Evolutionary conservation across 1,140 invertebrate genomes (phyloP), one percentile per base, ranked within the genome.

Genomic region (Diabrotica virgifera): DNA sequence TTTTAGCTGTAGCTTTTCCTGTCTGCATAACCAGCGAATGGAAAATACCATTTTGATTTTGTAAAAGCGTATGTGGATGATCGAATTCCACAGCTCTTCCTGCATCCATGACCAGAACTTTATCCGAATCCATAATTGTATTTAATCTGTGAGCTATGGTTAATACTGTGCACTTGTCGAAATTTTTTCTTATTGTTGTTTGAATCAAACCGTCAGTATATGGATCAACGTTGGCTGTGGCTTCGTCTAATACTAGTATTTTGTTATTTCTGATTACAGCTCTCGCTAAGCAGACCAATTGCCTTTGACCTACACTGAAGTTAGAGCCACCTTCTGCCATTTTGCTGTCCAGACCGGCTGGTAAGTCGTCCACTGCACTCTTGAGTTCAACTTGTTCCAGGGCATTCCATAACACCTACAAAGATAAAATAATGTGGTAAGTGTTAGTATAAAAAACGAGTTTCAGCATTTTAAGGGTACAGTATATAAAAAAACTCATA

Each of bases 231-330:
- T 24, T 24, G 24, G 24, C 24, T 4, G 24, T 24, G 24, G 24
- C 24, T 24, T 24, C 24, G 24, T 24, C 24, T 4, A 24, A 24
- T 24, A 90, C 82, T 35, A 90, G 80, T 57, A 96, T 87, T 65
- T 88, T 87, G 76, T 91, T 91, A 67, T 90, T 87, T 62, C 88
- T 83, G 6, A 95, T 79, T 69, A 95, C 88, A 40, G 92, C 92
- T 55, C 93, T 82, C 7, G 90, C 92, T 58, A 90, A 75, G 81
- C 89, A 87, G 53, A 94, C 82, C 24, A 94, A 79, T 79, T 95
- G 93, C 51, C 91, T 80, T 81, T 94, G 91, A 0, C 93, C 93
- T 56, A 93, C 89, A 65, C 89, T 91, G 73, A 93, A 90, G 77
- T 93, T 93, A 35, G 80, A 79, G 13, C 91, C 92, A 14, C 89